Conservation (phyloP, 2,888 invertebrate species). For the Nomada fucata region DNA sequence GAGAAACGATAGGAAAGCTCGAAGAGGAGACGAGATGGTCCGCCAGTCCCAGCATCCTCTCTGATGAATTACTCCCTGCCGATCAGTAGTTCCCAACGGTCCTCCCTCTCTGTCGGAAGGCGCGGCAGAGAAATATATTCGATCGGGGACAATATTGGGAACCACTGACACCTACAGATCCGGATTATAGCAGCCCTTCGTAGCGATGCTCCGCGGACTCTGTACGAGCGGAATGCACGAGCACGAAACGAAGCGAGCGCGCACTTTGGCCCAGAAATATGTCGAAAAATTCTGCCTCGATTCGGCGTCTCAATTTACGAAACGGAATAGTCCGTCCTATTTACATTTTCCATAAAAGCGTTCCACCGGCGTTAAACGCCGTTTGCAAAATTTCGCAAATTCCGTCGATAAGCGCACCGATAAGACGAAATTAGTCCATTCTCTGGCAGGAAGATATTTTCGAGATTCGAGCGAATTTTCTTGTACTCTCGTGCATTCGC, state of each 20-base stretch:
- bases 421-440: no score
- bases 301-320: no score
- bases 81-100: slow-evolving; percentile 77
- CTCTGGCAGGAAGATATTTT: neutral
- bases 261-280: neutral
- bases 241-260: neutral
- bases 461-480: neutral
- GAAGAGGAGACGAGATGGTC: slow-evolving; percentile 67
- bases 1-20: slow-evolving; percentile 69
- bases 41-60: slow-evolving; percentile 81
- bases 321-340: neutral
- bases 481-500: neutral
- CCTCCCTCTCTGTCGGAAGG: slow-evolving; percentile 34
- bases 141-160: slow-evolving; percentile 18
- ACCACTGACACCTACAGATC: slow-evolving; percentile 57
- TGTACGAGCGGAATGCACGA: slow-evolving; percentile 5
- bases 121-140: neutral
- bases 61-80: slow-evolving; percentile 75
- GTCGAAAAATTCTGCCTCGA: neutral
- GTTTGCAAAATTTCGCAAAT: no score
- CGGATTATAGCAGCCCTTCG: slow-evolving; percentile 45
- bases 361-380: no score
- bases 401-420: no score
- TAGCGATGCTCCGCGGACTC: slow-evolving; percentile 12
- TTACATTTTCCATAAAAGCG: no score